Conservation (phyloP, 2,797 vertebrate species). For the Chrosomus eos region DNA sequence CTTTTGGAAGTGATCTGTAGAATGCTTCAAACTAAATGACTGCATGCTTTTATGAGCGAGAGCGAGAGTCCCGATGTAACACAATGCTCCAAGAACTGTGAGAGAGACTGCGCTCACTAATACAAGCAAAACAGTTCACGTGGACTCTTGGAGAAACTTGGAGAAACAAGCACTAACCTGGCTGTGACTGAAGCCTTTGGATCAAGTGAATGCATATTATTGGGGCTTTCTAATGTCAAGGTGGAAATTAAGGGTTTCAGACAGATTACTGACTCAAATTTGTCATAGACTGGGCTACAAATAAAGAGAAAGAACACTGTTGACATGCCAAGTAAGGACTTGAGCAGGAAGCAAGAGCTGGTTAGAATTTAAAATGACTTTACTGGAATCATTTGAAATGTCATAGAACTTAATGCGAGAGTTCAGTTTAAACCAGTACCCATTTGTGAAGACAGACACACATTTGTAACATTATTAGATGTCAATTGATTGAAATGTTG, state of each 20-base stretch:
- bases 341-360: background rate
- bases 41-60: conserved; percentile 47
- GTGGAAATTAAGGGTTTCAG: conserved; percentile 29
- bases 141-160: conserved; percentile 8
- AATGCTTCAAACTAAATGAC: conserved; percentile 45
- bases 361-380: conserved; percentile 32
- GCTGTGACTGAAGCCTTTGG: conserved; percentile 7
- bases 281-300: conserved; percentile 7
- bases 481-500: background rate
- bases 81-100: conserved; percentile 37
- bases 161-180: conserved; percentile 37
- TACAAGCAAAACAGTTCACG: conserved; percentile 37
- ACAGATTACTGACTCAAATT: conserved; percentile 36
- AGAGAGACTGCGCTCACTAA: conserved; percentile 8
- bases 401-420: conserved; percentile 1
- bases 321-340: conserved; percentile 18
- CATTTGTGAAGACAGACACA: background rate
- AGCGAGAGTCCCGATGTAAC: conserved; percentile 15
- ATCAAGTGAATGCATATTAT: conserved; percentile 37
- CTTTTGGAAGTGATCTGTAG: conserved; percentile 16
- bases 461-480: background rate
- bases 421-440: background rate
- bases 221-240: conserved; percentile 27
- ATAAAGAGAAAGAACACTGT: conserved; percentile 5
- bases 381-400: conserved; percentile 26